Conservation (phyloP, 2,797 vertebrate species). For the Peromyscus attwateri region DNA sequence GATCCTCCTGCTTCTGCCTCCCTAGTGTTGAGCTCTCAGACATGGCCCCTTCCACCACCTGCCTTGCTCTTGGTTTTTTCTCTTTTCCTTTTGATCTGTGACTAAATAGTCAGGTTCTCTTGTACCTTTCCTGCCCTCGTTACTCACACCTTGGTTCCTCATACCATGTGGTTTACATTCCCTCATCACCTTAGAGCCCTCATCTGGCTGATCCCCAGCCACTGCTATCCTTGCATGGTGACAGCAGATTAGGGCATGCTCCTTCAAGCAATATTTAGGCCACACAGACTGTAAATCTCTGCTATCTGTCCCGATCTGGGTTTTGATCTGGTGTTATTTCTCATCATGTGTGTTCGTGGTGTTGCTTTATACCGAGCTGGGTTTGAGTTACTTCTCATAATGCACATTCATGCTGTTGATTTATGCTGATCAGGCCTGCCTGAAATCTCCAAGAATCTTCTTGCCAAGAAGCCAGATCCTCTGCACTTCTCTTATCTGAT, state of each 20-base stretch:
- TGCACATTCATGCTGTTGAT: not conserved
- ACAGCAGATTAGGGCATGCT: not conserved
- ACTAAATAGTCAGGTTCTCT: not conserved
- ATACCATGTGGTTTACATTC: not conserved
- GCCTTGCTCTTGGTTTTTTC: not conserved
- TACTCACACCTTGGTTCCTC: not conserved
- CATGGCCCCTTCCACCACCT: not conserved
- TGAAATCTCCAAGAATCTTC: not conserved
- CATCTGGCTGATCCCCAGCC: not conserved
- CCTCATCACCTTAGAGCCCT: not conserved
- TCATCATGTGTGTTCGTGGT: not conserved
- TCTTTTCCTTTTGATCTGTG: not conserved
- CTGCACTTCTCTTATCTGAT: not conserved
- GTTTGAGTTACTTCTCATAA: not conserved
- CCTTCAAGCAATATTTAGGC: constrained; percentile 8
- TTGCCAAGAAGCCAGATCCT: not conserved
- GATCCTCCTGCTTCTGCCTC: not conserved
- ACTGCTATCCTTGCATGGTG: not conserved
- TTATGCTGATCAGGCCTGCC: not conserved
- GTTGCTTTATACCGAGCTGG: not conserved
- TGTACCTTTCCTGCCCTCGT: not conserved
- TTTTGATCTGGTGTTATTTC: not conserved
- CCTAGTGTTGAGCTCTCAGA: no score
- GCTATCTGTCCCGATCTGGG: not conserved
- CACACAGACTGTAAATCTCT: not conserved